Evolutionary conservation across 2,797 vertebrate species (phyloP).

Genomic region (Liasis olivaceus): DNA sequence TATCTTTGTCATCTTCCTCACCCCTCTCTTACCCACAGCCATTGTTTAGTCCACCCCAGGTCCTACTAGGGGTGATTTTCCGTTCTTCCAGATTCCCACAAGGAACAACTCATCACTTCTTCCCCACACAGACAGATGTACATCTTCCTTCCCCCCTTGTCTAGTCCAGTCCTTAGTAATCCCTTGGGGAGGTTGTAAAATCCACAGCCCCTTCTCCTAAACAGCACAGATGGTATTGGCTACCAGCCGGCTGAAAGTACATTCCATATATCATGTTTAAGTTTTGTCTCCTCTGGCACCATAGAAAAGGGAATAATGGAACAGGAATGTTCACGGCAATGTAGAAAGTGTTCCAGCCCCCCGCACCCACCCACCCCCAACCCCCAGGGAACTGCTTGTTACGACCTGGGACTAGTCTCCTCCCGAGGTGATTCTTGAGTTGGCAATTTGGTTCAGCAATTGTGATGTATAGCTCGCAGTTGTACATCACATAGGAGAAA

Average conservation of each 20-base stretch:
- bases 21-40: not conserved
- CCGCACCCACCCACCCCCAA: not conserved
- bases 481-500: not conserved
- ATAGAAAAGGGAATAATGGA: not conserved
- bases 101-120: not conserved
- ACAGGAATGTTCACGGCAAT: not conserved
- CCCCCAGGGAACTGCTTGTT: not conserved
- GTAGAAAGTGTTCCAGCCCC: not conserved
- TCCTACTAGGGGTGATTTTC: not conserved
- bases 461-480: not conserved
- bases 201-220: not conserved
- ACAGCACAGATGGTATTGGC: conserved; percentile 3
- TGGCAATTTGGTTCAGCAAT: not conserved
- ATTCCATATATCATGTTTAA: not conserved
- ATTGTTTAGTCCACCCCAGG: not conserved
- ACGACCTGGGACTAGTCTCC: not conserved
- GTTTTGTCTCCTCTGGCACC: not conserved
- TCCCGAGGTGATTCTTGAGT: not conserved
- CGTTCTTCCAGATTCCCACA: not conserved
- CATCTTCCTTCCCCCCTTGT: not conserved
- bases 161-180: not conserved
- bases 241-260: not conserved
- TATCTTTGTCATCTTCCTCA: too few species aligned
- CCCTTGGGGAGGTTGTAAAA: not conserved
- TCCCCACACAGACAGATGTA: not conserved